Conservation (phyloP, 2,797 vertebrate species). For the Oceanodroma leucorhoa region DNA sequence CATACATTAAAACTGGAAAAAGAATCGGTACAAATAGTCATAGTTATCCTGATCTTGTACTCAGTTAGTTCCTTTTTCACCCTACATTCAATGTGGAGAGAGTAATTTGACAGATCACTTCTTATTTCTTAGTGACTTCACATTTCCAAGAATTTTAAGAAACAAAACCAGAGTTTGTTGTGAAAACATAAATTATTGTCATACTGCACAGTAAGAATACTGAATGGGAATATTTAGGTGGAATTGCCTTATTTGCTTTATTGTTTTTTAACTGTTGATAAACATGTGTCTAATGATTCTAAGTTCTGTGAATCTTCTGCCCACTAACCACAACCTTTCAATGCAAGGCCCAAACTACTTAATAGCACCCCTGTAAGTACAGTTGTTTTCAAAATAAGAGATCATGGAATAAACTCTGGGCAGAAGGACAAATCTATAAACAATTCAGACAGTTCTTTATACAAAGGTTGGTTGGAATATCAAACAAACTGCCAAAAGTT, state of each 20-base stretch:
- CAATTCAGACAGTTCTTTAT: conserved; percentile 51
- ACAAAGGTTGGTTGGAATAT: conserved; percentile 53
- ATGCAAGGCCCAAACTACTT: background rate
- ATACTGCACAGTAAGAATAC: background rate
- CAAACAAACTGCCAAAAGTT: conserved; percentile 45
- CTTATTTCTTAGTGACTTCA: background rate
- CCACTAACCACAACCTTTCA: background rate
- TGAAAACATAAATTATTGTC: background rate
- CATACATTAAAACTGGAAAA: background rate
- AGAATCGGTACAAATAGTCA: background rate
- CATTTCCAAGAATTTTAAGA: background rate
- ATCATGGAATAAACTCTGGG: conserved; percentile 35
- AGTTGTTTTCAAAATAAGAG: conserved; percentile 52
- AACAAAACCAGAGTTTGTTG: background rate
- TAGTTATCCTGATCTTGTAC: background rate
- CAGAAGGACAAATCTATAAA: conserved; percentile 59
- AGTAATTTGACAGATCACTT: background rate
- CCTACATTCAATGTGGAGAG: background rate
- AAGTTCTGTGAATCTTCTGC: background rate
- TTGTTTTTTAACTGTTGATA: conserved; percentile 13
- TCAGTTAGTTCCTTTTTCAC: background rate
- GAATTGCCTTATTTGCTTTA: background rate
- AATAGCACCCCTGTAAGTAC: background rate
- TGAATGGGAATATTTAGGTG: background rate
- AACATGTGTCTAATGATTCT: background rate